Percentiles rank a stretch among this genome's conserved stretches.
Evolutionary conservation across 2,888 invertebrate genomes (phyloP).

Genomic region (Sinohyriopsis cumingii): DNA sequence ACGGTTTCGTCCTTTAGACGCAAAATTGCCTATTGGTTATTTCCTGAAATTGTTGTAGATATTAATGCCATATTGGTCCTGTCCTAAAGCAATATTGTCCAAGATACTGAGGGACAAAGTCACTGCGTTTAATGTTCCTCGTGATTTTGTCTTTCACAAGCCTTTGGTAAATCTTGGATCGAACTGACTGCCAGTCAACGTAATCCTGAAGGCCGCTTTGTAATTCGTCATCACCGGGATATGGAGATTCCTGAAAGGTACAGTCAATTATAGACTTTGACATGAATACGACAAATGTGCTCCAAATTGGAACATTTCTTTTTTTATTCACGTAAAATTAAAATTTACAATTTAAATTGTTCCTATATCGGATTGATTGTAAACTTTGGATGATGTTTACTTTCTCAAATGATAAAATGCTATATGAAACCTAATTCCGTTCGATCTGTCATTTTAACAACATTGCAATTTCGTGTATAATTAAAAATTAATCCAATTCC

Average conservation of each 20-base stretch:
- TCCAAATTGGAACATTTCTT: conserved; percentile 1
- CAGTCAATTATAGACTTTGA: neutral
- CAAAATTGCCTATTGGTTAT: no score
- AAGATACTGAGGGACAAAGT: conserved; percentile 44
- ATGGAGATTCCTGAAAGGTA: conserved; percentile 53
- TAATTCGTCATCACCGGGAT: conserved; percentile 53
- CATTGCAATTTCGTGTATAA: no score
- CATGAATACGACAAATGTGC: neutral
- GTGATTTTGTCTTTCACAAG: conserved; percentile 38
- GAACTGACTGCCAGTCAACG: conserved; percentile 58
- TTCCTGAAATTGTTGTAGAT: no score
- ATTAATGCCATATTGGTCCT: conserved; percentile 38
- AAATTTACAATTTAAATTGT: neutral
- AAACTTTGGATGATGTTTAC: no score
- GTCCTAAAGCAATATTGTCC: conserved; percentile 58
- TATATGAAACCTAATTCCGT: no score
- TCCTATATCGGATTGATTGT: neutral
- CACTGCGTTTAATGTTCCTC: conserved; percentile 30
- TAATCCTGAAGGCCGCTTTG: conserved; percentile 53
- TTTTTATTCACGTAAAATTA: neutral
- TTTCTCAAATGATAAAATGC: no score
- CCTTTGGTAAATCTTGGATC: conserved; percentile 49
- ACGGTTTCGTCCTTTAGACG: no score
- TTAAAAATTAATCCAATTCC: no score
- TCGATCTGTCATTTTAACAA: no score